Conservation (phyloP, 64 coral and sea anemone genomes). For the Actinia tenebrosa region DNA sequence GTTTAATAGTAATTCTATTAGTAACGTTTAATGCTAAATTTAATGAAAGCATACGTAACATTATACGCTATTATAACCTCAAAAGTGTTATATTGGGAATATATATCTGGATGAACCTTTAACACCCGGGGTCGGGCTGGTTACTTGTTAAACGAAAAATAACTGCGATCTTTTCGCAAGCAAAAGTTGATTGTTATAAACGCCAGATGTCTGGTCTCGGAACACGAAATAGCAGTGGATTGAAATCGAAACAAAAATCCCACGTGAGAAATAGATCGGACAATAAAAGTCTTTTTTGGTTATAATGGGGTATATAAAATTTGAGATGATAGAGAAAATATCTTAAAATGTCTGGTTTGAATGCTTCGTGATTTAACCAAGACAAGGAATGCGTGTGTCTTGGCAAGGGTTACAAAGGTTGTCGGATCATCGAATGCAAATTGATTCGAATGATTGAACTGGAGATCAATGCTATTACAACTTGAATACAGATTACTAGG, state of each 20-base stretch:
- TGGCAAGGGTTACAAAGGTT: slow-evolving; percentile 21
- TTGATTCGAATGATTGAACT: neutral
- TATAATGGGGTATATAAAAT: neutral
- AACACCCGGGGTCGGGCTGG: neutral
- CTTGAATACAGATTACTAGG: neutral
- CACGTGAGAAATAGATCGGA: neutral
- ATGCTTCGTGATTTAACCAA: neutral
- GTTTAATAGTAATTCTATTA: neutral
- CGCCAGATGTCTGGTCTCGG: neutral
- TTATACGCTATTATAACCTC: slow-evolving; percentile 2
- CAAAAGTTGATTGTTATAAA: neutral
- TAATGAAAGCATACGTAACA: neutral
- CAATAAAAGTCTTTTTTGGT: neutral
- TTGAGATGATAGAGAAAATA: neutral
- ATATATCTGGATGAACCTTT: neutral
- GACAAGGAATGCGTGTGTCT: slow-evolving; percentile 20
- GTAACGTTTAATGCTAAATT: neutral
- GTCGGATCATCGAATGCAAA: slow-evolving; percentile 23
- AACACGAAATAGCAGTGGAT: slow-evolving; percentile 3
- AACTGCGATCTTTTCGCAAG: neutral
- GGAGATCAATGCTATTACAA: neutral
- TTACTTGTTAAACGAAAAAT: slow-evolving; percentile 14
- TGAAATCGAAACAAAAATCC: slow-evolving; percentile 5
- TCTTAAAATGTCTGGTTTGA: neutral
- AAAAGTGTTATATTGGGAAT: neutral